These are phyloP conservation scores for Stenoptilia bipunctidactyla DNA, from an alignment of 2,888 invertebrate species.

Conservation along the genomic window DNA sequence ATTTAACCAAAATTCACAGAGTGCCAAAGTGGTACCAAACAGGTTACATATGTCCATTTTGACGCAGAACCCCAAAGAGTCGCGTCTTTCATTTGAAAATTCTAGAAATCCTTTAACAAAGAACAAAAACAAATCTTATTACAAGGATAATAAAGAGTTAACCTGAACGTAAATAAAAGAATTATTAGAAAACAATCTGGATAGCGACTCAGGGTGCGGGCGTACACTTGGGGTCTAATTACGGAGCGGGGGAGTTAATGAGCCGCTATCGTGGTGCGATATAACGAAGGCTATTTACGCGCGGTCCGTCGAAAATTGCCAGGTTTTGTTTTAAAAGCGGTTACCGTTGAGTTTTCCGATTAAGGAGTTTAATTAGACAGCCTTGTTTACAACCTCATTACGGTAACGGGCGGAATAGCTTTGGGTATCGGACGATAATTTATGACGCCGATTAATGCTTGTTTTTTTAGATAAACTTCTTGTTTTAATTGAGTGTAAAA, in stretches of 20 bases:
- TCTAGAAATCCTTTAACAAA: slow-evolving; percentile 23
- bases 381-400: slow-evolving; percentile 71
- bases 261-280: slow-evolving; percentile 69
- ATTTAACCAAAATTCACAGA: too few species aligned
- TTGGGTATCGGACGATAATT: slow-evolving; percentile 61
- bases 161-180: slow-evolving; percentile 50
- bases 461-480: slow-evolving; percentile 27
- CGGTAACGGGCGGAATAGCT: slow-evolving; percentile 43
- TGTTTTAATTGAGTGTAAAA: too few species aligned
- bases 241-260: slow-evolving; percentile 63
- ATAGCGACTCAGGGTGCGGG: slow-evolving; percentile 27
- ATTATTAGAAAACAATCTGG: slow-evolving; percentile 67
- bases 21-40: too few species aligned
- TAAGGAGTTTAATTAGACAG: slow-evolving; percentile 70
- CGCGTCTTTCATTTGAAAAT: not conserved
- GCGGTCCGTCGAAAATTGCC: slow-evolving; percentile 66
- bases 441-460: slow-evolving; percentile 65
- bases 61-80: too few species aligned
- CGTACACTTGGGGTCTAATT: slow-evolving; percentile 43
- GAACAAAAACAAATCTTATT: slow-evolving; percentile 26
- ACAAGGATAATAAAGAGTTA: slow-evolving; percentile 46
- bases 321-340: slow-evolving; percentile 70
- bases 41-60: too few species aligned
- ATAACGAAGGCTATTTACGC: slow-evolving; percentile 66
- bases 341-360: slow-evolving; percentile 70